Evolutionary conservation across 1,140 invertebrate genomes (phyloP), one percentile per base, ranked within the genome.

Genomic region (Druon quercuslanigerum): DNA sequence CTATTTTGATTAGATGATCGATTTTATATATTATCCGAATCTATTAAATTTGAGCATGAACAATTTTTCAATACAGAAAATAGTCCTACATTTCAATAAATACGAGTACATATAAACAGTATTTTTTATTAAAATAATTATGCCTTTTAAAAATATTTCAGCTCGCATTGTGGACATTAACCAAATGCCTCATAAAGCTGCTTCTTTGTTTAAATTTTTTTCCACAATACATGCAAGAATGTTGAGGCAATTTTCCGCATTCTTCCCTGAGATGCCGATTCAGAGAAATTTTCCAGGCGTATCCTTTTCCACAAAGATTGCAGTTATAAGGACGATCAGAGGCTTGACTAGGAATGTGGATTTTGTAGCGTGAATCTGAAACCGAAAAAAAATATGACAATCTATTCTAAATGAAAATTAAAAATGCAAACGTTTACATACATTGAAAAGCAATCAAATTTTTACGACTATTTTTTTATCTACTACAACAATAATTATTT

Each of bases 181-280:
- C 74, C 33, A 88, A 72, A 52, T 87, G 86, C n/a, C 82, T 79
- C 46, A 80, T 81, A 20, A 75, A 87, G 50, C 87, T 90, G 83
- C 78, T 86, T 52, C 91, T 90, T 76, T 92, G 91, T 76, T 92
- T 92, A 87, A 93, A 93, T 75, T 88, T 82, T 75, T 87, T 90
- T 50, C 85, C 86, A 81, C 91, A 92, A 76, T 84, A 88, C 72
- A 46, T 75, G 81, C 91, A 92, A 40, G 80, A 83, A 82, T 90
- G 88, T 75, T 88, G 83, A 56, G 88, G 86, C 7, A 84, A 81
- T 75, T 88, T 87, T 7, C 89, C 87, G 54, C 92, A 93, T 77
- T 92, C 92, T 75, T 85, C 89, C 1, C 91, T 87, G 17, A 89
- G 78, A 81, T 92, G 92, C 19, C 90, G 81, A 4, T 70, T 66